Conservation (phyloP, 2,113 vertebrate genomes). For the Choloepus hoffmanni region DNA sequence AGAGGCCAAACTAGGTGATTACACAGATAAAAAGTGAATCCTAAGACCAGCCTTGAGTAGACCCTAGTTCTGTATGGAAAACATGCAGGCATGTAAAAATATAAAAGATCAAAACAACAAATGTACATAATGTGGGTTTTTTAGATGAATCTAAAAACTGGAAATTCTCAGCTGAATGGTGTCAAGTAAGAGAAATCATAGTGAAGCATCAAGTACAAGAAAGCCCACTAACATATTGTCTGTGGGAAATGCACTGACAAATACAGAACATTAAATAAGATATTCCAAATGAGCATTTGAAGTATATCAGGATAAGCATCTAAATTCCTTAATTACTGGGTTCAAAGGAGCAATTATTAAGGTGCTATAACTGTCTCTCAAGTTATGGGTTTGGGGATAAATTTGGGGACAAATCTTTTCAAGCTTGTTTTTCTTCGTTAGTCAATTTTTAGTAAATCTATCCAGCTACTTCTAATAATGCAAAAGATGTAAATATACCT, state of each 20-base stretch:
- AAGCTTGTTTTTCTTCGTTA: constrained; percentile 55
- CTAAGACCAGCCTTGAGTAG: not conserved
- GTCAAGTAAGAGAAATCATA: not conserved
- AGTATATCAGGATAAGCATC: constrained; percentile 5
- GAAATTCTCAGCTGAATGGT: not conserved
- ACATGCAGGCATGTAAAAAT: not conserved
- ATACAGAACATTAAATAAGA: not conserved
- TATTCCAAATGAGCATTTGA: constrained; percentile 26
- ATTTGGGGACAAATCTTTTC: constrained; percentile 18
- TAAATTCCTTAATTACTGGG: constrained; percentile 62
- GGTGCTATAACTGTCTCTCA: constrained; percentile 22
- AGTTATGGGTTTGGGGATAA: constrained; percentile 46
- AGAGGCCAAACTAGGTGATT: not conserved
- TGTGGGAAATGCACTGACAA: constrained; percentile 34
- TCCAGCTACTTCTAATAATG: constrained; percentile 63
- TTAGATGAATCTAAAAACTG: not conserved
- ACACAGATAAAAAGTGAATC: not conserved
- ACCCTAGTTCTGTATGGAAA: not conserved
- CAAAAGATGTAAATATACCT: constrained; percentile 47
- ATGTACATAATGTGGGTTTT: not conserved
- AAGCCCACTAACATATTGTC: not conserved
- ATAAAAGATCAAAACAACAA: not conserved
- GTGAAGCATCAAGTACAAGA: not conserved
- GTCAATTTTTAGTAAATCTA: constrained; percentile 47
- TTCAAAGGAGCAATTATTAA: constrained; percentile 48